Conservation (phyloP, 2,888 invertebrate species). For the Nemoura dubitans region DNA sequence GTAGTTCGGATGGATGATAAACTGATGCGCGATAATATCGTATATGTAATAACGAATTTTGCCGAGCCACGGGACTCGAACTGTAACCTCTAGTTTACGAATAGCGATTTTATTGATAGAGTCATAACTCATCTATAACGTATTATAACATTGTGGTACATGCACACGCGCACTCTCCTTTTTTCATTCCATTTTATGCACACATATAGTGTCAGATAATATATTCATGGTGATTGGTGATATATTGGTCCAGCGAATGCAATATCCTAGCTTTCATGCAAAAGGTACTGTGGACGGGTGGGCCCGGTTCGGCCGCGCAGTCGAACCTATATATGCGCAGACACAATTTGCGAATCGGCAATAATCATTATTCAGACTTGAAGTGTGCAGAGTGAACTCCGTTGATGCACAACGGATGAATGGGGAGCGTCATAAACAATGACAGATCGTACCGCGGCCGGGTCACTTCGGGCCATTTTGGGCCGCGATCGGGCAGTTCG, state of each 20-base stretch:
- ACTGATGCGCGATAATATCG: background rate
- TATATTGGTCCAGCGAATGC: background rate
- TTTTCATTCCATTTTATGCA: background rate
- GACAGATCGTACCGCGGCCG: background rate
- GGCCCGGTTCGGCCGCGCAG: background rate
- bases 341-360: background rate
- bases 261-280: background rate
- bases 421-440: background rate
- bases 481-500: too few species aligned
- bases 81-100: conserved; percentile 5
- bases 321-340: too few species aligned
- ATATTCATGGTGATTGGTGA: conserved; percentile 12
- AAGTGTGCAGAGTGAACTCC: background rate
- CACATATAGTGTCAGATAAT: background rate
- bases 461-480: too few species aligned
- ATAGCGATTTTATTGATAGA: conserved; percentile 4
- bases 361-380: background rate
- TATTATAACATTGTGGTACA: conserved; percentile 12
- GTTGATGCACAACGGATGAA: background rate
- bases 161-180: background rate
- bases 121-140: background rate
- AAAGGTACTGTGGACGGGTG: background rate
- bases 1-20: background rate
- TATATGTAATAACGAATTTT: background rate
- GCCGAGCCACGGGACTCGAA: background rate